Conservation (phyloP, 2,797 vertebrate genomes). For the Chaetophractus vellerosus region DNA sequence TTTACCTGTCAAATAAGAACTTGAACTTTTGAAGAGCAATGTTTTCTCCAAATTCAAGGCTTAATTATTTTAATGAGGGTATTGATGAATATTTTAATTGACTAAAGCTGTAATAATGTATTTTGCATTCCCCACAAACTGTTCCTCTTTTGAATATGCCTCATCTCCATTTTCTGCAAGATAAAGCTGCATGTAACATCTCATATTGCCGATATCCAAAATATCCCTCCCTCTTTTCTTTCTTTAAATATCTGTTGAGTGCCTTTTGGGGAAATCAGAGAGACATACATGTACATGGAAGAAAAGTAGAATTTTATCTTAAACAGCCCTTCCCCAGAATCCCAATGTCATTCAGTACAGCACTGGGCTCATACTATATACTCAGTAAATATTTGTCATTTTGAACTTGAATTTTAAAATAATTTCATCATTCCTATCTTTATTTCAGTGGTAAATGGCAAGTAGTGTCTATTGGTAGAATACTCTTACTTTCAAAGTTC, state of each 20-base stretch:
- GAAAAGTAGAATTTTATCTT: not conserved
- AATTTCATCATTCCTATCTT: conserved; percentile 5
- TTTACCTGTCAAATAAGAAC: not conserved
- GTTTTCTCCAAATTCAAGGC: not conserved
- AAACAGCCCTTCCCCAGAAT: not conserved
- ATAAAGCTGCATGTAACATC: not conserved
- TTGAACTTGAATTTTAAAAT: conserved; percentile 15
- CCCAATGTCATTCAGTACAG: not conserved
- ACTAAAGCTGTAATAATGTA: not conserved
- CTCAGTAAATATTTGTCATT: not conserved
- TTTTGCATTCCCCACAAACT: conserved; percentile 11
- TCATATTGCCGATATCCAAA: not conserved
- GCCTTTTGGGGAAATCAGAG: not conserved
- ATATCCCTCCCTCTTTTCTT: not conserved
- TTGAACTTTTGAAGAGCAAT: conserved; percentile 28
- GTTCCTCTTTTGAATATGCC: conserved; percentile 25
- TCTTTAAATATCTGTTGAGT: not conserved
- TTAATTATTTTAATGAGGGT: not conserved
- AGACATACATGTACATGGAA: not conserved
- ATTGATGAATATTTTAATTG: conserved; percentile 4
- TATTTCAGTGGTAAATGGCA: not conserved
- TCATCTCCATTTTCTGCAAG: conserved; percentile 38
- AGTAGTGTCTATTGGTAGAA: not conserved
- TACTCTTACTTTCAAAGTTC: conserved; percentile 36
- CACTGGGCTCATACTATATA: not conserved